phyloP scores from a whole-genome alignment of 1,140 invertebrate species.

The Hetaerina americana region DNA sequence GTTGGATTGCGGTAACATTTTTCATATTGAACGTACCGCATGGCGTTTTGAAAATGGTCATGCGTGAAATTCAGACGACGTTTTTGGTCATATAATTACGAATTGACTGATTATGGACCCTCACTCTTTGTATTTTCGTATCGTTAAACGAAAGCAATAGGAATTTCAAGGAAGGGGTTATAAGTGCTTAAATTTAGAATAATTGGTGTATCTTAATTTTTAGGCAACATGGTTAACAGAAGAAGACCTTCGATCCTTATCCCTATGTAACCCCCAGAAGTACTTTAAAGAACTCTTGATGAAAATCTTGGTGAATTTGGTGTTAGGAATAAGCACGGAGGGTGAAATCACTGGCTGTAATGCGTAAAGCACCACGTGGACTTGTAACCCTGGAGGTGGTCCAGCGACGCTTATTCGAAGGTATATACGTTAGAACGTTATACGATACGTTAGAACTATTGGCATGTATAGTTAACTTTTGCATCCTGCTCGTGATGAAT shows the following conservation, averaged over 20 bases:
- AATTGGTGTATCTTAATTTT: no score
- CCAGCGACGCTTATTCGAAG: constrained; percentile 92
- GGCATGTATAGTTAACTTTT: not conserved
- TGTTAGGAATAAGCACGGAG: constrained; percentile 98
- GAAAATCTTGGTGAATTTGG: constrained; percentile 99
- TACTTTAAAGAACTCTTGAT: constrained; percentile 99
- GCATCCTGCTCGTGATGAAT: constrained; percentile 27
- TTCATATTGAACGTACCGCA: no score
- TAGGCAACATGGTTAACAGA: constrained; percentile 70
- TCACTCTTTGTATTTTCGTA: no score
- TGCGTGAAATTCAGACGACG: no score
- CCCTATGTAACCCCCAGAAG: constrained; percentile 92
- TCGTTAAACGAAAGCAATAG: no score
- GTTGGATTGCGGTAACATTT: no score
- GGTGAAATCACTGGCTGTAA: constrained; percentile 96
- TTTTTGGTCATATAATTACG: no score
- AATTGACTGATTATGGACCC: no score
- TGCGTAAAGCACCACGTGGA: constrained; percentile 97
- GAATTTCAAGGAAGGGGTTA: no score
- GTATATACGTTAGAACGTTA: no score
- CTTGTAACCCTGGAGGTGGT: constrained; percentile 96
- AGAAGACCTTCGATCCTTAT: constrained; percentile 88
- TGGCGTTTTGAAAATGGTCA: no score
- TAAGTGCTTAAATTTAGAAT: no score
- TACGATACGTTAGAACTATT: not conserved